Evolutionary conservation across 2,797 vertebrate genomes (phyloP), one percentile per base, ranked within the genome.

Genomic region (Gobionotothen gibberifrons): DNA sequence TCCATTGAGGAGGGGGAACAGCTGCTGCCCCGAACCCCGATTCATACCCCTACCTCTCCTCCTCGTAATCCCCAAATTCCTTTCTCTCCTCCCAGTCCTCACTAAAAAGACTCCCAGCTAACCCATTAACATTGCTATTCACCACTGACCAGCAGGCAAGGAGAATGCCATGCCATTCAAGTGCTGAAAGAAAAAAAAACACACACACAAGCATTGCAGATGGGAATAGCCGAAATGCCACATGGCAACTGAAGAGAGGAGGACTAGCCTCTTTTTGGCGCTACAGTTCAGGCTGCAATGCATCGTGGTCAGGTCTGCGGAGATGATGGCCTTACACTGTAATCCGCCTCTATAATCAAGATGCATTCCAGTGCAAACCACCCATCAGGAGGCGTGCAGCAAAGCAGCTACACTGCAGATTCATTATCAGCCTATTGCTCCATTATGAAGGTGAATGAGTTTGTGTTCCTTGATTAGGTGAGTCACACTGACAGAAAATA

Each of bases 101-200:
- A 75, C 89, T 88, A 89, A 88, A 93, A 88, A 80, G 85, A 86
- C 82, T 82, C 84, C 89, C 84, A 83, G 87, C 91, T 87, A 86
- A 91, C 85, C 89, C 90, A 94, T 94, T 94, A 93, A 91, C 83
- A 89, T 90, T 84, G 83, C 92, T 90, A 95, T 94, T 93, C 93
- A 94, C 62, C 74, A 58, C 74, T 88, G 92, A 94, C 88, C 92
- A 94, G 92, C 92, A 93, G 93, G 87, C 92, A 76, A 76, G 72
- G 75, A 91, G 90, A 93, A 92, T 78, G 90, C 90, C 74, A 83
- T 81, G 87, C 90, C 80, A 93, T 92, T 92, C 91, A 93, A 88
- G 81, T 65, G 66, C 65, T 86, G 82, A 84, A 81, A 85, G 78
- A 76, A 54, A 65, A 76, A 76, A 84, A 81, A 73, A 40, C 60